These are phyloP conservation scores for Podarcis siculus DNA, from an alignment of 2,797 vertebrate species.

Conservation along the genomic window DNA sequence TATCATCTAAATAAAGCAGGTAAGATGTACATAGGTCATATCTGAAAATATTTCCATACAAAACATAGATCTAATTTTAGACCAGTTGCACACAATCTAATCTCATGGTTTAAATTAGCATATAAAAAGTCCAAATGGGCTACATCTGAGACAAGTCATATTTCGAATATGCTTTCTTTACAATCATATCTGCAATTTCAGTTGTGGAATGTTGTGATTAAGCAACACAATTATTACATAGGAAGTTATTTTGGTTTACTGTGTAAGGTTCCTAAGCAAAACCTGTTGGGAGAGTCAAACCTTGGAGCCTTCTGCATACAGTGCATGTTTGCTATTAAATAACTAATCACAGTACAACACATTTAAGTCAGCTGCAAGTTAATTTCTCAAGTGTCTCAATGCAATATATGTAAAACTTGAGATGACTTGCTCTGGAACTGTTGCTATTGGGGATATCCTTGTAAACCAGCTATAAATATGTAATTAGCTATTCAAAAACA, in stretches of 20 bases:
- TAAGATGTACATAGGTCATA: neutral
- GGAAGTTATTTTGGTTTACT: neutral
- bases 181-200: neutral
- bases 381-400: neutral
- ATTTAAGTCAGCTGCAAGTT: neutral
- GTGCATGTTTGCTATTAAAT: neutral
- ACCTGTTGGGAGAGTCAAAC: neutral
- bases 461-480: neutral
- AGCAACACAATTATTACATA: neutral
- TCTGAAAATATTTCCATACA: neutral
- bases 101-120: neutral
- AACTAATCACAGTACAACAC: neutral
- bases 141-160: neutral
- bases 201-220: neutral
- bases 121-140: neutral
- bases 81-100: neutral
- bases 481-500: neutral
- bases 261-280: neutral
- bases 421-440: neutral
- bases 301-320: neutral
- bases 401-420: neutral
- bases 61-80: neutral
- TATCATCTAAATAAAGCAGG: neutral
- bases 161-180: neutral
- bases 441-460: neutral